Evolutionary conservation across 2,888 invertebrate genomes (phyloP).

Genomic region (Lacanobia oleracea): DNA sequence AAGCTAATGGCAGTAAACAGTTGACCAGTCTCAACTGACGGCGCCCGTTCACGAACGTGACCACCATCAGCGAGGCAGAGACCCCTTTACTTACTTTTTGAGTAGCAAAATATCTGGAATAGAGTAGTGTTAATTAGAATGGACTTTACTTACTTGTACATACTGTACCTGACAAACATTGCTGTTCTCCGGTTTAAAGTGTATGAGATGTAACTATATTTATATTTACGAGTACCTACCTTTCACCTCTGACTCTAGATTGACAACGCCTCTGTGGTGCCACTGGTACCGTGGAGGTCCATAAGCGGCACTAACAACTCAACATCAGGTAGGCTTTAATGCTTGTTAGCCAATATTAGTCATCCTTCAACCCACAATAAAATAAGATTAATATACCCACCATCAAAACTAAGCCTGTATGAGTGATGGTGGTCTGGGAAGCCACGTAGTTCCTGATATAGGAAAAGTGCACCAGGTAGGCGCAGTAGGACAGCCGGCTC

Average conservation of each 20-base stretch:
- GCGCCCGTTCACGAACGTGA: no score
- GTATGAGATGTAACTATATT: not conserved
- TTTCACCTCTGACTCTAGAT: not conserved
- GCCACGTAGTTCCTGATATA: constrained; percentile 43
- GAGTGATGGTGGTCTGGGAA: constrained; percentile 31
- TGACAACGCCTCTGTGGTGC: not conserved
- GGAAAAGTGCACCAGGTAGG: constrained; percentile 62
- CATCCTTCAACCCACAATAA: no score
- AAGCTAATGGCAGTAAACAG: no score
- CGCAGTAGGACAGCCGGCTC: constrained; percentile 65
- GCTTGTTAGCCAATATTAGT: no score
- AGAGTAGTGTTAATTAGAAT: no score
- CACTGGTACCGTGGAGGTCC: not conserved
- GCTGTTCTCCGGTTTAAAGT: no score
- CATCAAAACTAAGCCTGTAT: not conserved
- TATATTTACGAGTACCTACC: not conserved
- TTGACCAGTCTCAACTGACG: no score
- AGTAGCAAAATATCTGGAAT: no score
- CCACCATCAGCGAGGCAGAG: no score
- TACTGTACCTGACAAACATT: no score
- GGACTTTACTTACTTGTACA: no score
- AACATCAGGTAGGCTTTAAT: not conserved
- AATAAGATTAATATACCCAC: not conserved
- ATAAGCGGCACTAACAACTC: not conserved
- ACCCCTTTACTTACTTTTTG: no score